A percentile compares a stretch with the other conserved stretches of the same genome.
Conservation (phyloP, 92 coral and sea anemone genomes). For the Phenganax marumi region DNA sequence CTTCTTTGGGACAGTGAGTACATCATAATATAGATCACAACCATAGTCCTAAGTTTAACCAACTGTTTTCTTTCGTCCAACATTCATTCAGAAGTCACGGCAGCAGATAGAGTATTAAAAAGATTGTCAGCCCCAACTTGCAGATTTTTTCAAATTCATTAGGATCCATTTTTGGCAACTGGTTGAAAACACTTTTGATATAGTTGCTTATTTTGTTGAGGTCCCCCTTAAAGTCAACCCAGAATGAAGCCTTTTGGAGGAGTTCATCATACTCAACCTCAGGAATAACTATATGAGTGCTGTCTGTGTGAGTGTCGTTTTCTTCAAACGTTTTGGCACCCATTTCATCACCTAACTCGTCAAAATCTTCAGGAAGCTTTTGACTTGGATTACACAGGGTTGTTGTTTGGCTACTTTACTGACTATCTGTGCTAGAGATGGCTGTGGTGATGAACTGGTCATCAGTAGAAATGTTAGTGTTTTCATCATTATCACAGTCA, state of each 20-base stretch:
- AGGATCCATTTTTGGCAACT: neutral
- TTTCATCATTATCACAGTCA: too few relatives aligned
- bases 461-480: too few relatives aligned
- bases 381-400: too few relatives aligned
- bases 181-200: neutral
- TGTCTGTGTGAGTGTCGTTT: too few relatives aligned
- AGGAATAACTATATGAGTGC: too few relatives aligned
- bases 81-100: neutral
- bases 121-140: neutral
- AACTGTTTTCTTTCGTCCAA: neutral
- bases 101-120: neutral
- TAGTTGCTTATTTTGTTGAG: neutral
- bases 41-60: neutral
- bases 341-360: too few relatives aligned
- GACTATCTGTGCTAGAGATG: too few relatives aligned
- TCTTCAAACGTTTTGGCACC: too few relatives aligned
- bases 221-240: neutral
- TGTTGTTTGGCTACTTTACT: too few relatives aligned
- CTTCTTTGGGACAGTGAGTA: neutral
- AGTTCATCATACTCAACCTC: too few relatives aligned
- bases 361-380: too few relatives aligned
- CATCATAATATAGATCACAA: constrained; percentile 10
- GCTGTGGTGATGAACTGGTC: too few relatives aligned
- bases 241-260: neutral
- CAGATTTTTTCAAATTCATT: neutral